A percentile compares a stretch with the other conserved stretches of the same genome.
Conservation (phyloP, 2,797 vertebrate genomes). For the Malacoctenus gilli region DNA sequence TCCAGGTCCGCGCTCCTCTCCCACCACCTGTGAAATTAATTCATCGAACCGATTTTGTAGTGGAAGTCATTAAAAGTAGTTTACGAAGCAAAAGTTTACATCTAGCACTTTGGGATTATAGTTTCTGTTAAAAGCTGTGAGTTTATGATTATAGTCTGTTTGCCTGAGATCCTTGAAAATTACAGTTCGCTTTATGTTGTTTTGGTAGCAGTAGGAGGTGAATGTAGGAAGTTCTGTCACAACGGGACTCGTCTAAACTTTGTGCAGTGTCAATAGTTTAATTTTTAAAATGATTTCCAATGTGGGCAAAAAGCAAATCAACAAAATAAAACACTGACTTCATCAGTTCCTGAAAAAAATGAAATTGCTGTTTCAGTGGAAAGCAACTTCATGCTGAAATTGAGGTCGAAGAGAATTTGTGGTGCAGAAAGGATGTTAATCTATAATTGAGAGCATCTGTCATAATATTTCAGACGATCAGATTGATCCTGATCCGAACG, state of each 20-base stretch:
- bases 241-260: not conserved
- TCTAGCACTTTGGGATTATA: not conserved
- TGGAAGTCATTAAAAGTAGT: constrained; percentile 2
- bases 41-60: not conserved
- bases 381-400: constrained; percentile 32
- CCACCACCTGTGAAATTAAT: constrained; percentile 6
- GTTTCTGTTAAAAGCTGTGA: not conserved
- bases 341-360: not conserved
- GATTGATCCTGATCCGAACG: constrained; percentile 41
- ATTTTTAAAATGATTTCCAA: too few species aligned
- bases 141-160: constrained; percentile 8
- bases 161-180: constrained; percentile 19
- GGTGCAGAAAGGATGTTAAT: constrained; percentile 60
- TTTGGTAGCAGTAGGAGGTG: not conserved
- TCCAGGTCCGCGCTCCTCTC: not conserved
- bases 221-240: constrained; percentile 4
- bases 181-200: not conserved
- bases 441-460: constrained; percentile 59
- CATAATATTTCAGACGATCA: constrained; percentile 51
- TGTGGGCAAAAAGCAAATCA: too few species aligned
- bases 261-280: not conserved
- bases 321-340: too few species aligned
- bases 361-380: constrained; percentile 19
- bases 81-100: not conserved
- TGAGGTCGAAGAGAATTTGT: constrained; percentile 40